A percentile compares a stretch with the other conserved stretches of the same genome.
Conservation (phyloP, 2,113 vertebrate genomes). For the Xenopus laevis region DNA sequence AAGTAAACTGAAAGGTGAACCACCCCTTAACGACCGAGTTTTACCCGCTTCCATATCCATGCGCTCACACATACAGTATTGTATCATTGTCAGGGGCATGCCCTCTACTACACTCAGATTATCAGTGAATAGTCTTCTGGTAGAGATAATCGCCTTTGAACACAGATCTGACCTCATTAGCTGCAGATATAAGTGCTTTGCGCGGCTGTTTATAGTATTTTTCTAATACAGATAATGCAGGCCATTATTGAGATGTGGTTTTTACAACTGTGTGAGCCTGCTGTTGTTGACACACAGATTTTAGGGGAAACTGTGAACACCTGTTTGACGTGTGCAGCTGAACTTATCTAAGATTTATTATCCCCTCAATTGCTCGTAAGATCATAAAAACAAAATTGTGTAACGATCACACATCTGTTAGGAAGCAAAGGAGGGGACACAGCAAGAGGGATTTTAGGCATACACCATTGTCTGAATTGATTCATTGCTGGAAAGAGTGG, state of each 20-base stretch:
- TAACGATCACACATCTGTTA: slow-evolving; percentile 44
- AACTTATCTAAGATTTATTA: slow-evolving; percentile 44
- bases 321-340: slow-evolving; percentile 46
- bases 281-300: slow-evolving; percentile 36
- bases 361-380: slow-evolving; percentile 45
- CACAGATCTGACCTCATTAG: too few species aligned
- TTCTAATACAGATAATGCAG: background rate
- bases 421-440: slow-evolving; percentile 38
- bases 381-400: slow-evolving; percentile 45
- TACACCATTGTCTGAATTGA: slow-evolving; percentile 21
- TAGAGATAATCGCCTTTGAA: too few species aligned
- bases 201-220: too few species aligned
- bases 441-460: slow-evolving; percentile 34
- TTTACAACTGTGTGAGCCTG: slow-evolving; percentile 15
- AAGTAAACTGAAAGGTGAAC: too few species aligned
- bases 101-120: too few species aligned
- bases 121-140: too few species aligned
- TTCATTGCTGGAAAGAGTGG: slow-evolving; percentile 30
- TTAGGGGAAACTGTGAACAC: slow-evolving; percentile 37
- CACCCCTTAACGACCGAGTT: too few species aligned
- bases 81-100: too few species aligned
- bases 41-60: too few species aligned
- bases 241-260: slow-evolving; percentile 15
- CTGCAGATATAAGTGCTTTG: too few species aligned
- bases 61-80: too few species aligned